phyloP scores from a whole-genome alignment of 92 coral and sea anemone genomes.

The Porites divaricata region DNA sequence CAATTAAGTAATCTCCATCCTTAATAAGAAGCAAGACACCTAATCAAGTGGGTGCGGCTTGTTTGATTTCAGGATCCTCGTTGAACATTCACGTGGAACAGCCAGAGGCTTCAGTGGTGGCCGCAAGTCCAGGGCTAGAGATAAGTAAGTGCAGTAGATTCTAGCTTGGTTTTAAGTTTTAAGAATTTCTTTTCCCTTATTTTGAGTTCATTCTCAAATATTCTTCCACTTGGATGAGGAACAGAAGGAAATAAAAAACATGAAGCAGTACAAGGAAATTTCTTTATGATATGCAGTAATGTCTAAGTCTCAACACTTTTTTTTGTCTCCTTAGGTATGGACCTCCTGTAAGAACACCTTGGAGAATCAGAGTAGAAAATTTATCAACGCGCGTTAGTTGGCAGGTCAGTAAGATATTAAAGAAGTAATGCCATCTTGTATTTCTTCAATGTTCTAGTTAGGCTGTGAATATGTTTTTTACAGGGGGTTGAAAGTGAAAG shows the following conservation, averaged over 20 bases:
- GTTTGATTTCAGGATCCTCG: constrained; percentile 71
- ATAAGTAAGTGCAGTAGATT: constrained; percentile 73
- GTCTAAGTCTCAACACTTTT: background rate
- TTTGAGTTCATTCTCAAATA: too few species aligned
- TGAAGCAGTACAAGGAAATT: too few species aligned
- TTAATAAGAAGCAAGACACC: too few species aligned
- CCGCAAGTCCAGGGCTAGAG: constrained; percentile 77
- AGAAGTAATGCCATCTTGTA: background rate
- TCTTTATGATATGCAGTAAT: too few species aligned
- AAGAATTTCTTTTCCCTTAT: too few species aligned
- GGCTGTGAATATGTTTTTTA: background rate
- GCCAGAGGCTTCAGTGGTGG: constrained; percentile 82
- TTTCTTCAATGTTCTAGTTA: background rate
- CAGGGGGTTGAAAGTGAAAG: background rate
- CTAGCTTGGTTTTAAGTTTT: too few species aligned
- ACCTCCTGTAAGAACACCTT: constrained; percentile 96
- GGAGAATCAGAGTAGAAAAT: constrained; percentile 94
- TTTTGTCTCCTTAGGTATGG: constrained; percentile 73
- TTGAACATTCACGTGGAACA: constrained; percentile 94
- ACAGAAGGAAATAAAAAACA: too few species aligned
- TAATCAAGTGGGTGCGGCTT: background rate
- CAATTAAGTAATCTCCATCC: too few species aligned
- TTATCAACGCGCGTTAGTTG: constrained; percentile 96
- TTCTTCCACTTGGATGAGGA: too few species aligned
- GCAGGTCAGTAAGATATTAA: constrained; percentile 76